phyloP scores from a whole-genome alignment of 1,140 invertebrate species.

The Papilio polytes region DNA sequence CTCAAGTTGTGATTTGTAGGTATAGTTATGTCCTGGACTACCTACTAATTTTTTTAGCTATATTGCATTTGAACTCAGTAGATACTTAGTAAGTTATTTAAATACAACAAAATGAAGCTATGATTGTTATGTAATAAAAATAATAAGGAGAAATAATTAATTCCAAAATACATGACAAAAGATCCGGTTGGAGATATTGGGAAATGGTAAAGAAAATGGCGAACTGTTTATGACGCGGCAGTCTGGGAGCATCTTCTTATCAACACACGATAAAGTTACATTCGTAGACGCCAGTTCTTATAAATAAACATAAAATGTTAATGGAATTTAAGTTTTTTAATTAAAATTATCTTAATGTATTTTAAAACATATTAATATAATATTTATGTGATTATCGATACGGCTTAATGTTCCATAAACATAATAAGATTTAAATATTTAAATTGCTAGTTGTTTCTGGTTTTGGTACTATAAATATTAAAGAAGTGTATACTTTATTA shows the following conservation, averaged over 20 bases:
- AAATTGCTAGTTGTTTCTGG: not conserved
- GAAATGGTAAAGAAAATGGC: conserved; percentile 8
- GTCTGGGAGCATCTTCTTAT: conserved; percentile 5
- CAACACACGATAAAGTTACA: not conserved
- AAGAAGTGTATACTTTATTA: not conserved
- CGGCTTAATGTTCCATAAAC: conserved; percentile 9
- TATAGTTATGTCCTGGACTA: not conserved
- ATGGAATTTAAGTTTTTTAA: conserved; percentile 23
- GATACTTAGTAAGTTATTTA: too few relatives aligned
- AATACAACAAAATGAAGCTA: not conserved
- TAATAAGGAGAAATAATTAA: not conserved
- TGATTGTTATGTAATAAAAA: not conserved
- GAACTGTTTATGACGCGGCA: not conserved
- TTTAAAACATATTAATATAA: conserved; percentile 17
- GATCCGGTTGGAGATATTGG: not conserved
- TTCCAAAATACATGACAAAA: not conserved
- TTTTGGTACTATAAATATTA: not conserved
- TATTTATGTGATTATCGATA: conserved; percentile 28
- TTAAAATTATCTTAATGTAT: conserved; percentile 29
- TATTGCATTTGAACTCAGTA: too few relatives aligned
- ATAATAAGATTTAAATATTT: conserved; percentile 25
- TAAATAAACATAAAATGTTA: not conserved
- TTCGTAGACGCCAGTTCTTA: not conserved
- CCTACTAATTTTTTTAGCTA: too few relatives aligned
- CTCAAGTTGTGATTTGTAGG: not conserved